Evolutionary conservation across 2,888 invertebrate species (phyloP), one percentile per base, ranked within the genome.

Genomic region (Agapetus fuscipes): DNA sequence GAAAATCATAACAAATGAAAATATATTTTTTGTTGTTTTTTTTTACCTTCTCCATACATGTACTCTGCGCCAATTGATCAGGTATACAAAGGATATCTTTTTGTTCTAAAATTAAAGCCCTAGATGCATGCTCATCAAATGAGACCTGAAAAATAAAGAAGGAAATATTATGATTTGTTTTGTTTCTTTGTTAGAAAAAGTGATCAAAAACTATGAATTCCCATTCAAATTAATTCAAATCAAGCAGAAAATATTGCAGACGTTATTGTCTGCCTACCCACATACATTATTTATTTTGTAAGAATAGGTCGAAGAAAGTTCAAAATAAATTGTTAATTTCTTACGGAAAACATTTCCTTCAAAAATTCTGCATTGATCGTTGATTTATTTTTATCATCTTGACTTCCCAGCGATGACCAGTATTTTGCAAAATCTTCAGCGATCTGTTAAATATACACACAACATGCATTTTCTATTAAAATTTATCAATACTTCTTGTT

Each of bases 391-490:
- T 46, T 62, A 66, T 42, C 71, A 64, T 25, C 27, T 1, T 62
- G 56, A 32, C 61, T 70, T 3, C 71, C 72, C 24, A 76, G 54
- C 17, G 54, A 56, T 11, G 61, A 58, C 59, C 73, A 62, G 74
- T 74, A 75, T 0, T 71, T 64, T 47, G 61, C 74, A 50, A 76
- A 75, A 10, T 75, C 72, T 39, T 57, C 55, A 4, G 72, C 68
- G 45, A 75, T 74, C 69, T 70, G 53, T 2, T 25, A 32, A 14
- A 30, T 6, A 20, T 6, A 20, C 9, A 4, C 20, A 4, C 20
- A 9, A 20, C 20, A 20, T n/a, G n/a, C n/a, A 20, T 20, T 9
- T 9, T 20, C 9, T 20, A 20, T 32, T 32, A 32, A 26, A 34
- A 10, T 20, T 17, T 9, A 17, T 34, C 3, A 24, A 20, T 24